Evolutionary conservation across 2,113 vertebrate species (phyloP), one percentile per base, ranked within the genome.

Genomic region (Grammomys dolichurus): DNA sequence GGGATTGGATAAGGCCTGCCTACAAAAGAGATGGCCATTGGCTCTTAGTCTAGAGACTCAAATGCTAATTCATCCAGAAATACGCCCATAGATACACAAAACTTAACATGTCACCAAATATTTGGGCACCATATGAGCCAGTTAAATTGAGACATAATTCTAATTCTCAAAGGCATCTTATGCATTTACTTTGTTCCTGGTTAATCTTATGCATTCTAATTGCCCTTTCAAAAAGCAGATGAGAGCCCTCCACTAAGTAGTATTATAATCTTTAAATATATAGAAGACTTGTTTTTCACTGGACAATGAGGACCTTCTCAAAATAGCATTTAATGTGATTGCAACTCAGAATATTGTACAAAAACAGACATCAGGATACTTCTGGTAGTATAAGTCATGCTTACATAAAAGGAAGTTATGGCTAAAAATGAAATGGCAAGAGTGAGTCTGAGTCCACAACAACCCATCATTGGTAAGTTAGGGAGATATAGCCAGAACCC

Each of bases 21-120:
- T 19, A 31, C 12, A 40, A 0, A 40, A 3, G 33, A 28, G 4
- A 91, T 17, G 11, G 16, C 9, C 58, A 90, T 70, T 31, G 90
- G n/a, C 17, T 91, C 90, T 85, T 80, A 82, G 5, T 46, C 31
- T 91, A 24, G 9, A 58, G 67, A 88, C 85, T 81, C 60, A 93
- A 89, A 80, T 40, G 2, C 48, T 91, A 86, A 54, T 87, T 92
- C 48, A 82, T 19, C 48, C 8, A 85, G 6, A 70, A 94, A 94
- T 5, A 75, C 5, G 17, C 48, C 87, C 76, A 92, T n/a, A 56
- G 58, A 94, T 24, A 80, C 28, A 90, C 43, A 22, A 69, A 96
- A 54, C 96, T 70, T 90, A 95, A 63, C 56, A 19, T 90, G 73
- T 70, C 54, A 76, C 51, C 58, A 90, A 92, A 90, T 85, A 88